These are phyloP conservation scores for Copsychus sechellarum DNA, from an alignment of 2,113 vertebrate genomes.

Conservation along the genomic window DNA sequence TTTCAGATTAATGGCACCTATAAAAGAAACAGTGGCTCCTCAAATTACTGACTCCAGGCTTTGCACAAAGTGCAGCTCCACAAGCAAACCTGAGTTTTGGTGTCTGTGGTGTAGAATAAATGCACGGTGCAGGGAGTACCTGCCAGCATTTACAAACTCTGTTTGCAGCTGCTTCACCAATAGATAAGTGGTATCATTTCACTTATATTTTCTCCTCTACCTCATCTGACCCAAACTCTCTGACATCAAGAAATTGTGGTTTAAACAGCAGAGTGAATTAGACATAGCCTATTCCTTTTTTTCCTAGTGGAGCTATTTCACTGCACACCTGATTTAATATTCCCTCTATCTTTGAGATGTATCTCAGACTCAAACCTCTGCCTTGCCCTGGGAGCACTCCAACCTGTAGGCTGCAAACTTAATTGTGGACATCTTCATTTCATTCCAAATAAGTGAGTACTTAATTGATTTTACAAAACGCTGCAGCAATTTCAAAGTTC, in stretches of 20 bases:
- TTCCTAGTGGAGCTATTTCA: background rate
- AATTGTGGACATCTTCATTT: background rate
- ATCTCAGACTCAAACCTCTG: background rate
- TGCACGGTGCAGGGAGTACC: background rate
- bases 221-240: background rate
- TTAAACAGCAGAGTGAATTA: background rate
- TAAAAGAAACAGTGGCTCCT: background rate
- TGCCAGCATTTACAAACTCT: background rate
- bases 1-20: background rate
- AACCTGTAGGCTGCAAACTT: background rate
- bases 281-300: background rate
- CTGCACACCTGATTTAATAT: background rate
- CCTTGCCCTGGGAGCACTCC: background rate
- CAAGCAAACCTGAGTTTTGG: background rate
- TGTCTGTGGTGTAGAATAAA: background rate
- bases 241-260: background rate
- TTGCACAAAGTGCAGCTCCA: background rate
- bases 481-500: background rate
- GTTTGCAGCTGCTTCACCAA: background rate
- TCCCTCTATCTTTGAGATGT: background rate
- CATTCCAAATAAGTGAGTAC: background rate
- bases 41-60: background rate
- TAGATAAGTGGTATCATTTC: fast-evolving
- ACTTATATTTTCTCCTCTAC: background rate
- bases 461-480: background rate